Conservation (phyloP, 2,113 vertebrate genomes). For the Apteryx owenii region DNA sequence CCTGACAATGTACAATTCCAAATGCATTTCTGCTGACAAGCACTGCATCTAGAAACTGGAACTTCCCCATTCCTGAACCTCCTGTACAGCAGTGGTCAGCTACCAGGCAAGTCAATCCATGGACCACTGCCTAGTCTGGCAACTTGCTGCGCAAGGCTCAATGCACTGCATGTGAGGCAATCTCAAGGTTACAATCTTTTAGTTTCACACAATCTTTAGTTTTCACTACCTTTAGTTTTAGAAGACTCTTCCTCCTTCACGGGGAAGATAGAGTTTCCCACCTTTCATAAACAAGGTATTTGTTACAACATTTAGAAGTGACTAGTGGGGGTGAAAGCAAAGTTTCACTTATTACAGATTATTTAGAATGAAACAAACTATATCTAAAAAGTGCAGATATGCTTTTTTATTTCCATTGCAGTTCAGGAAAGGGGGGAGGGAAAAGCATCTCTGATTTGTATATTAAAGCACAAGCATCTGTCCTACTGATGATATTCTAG, state of each 20-base stretch:
- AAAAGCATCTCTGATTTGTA: conserved; percentile 83
- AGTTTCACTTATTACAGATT: conserved; percentile 62
- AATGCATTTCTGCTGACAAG: neutral
- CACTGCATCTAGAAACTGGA: neutral
- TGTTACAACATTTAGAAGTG: conserved; percentile 27
- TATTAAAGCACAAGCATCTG: conserved; percentile 86
- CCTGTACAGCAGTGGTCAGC: neutral
- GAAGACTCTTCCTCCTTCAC: neutral
- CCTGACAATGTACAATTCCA: neutral
- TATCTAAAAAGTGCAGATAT: conserved; percentile 76
- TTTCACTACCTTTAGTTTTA: neutral
- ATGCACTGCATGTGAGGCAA: neutral
- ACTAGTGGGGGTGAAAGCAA: conserved; percentile 44
- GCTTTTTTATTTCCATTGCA: conserved; percentile 72
- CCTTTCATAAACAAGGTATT: neutral
- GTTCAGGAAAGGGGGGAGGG: conserved; percentile 64
- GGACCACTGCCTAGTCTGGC: neutral
- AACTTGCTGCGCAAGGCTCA: neutral
- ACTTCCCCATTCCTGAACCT: neutral
- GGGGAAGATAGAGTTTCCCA: neutral
- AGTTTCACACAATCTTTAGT: neutral
- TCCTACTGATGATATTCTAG: conserved; percentile 86
- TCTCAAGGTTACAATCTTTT: neutral
- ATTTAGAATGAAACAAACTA: conserved; percentile 66
- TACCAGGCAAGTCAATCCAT: neutral